Evolutionary conservation across 2,888 invertebrate species (phyloP), one percentile per base, ranked within the genome.

Genomic region (Allolobophora icterica): DNA sequence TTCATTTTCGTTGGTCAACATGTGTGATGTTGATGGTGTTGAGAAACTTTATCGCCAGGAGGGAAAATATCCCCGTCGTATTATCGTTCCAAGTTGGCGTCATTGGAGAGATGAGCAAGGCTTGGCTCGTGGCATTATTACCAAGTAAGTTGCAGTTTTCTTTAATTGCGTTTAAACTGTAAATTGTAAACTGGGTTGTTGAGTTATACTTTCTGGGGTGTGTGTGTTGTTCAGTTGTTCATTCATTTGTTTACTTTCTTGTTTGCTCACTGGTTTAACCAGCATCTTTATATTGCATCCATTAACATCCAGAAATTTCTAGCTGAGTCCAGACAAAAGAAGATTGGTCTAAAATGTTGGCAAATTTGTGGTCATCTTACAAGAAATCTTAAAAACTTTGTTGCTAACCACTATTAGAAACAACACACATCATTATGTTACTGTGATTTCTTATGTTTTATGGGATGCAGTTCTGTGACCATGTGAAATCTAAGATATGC

Each of bases 41-140:
- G 91, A 91, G 83, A 91, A 89, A 30, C 83, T 91, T 40, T 33
- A 33, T 30, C 34, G 91, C 11, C 58, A 91, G 34, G 91, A 91
- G 40, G 89, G 90, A 40, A 90, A 89, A n/a, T 91, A 89, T 90
- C 91, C 91, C 11, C 90, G 90, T 34, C 42, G 91, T 38, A 71
- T 91, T 38, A 35, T 40, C 24, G 40, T 91, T n/a, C 83, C 89
- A n/a, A 38, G 35, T 8, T 91, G 91, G 91, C 58, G 71, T 35
- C 40, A 89, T 21, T 91, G 90, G 90, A 90, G 91, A 42, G 90
- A 91, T 24, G 83, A 89, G n/a, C 38, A 84, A 5, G 89, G 84
- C 19, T 38, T 42, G 40, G 6, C 52, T 24, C 52, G 83, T n/a
- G 91, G 91, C n/a, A n/a, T 91, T 21, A 52, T 91, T 35, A 91